phyloP scores from a whole-genome alignment of 2,797 vertebrate species.

The Vultur gryphus region DNA sequence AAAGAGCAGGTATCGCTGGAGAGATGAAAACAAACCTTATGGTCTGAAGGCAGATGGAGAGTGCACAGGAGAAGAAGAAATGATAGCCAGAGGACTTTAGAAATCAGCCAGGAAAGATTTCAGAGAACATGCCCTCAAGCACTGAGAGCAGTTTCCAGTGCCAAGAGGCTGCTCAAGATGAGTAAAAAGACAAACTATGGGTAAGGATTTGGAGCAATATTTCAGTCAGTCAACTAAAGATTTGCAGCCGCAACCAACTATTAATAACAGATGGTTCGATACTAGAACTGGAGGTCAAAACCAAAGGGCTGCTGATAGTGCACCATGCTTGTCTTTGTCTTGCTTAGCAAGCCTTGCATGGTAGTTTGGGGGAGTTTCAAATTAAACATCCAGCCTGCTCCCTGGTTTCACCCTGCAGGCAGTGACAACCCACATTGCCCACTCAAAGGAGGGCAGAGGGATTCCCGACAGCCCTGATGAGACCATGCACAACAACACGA shows the following conservation, averaged over 20 bases:
- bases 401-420: neutral
- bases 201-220: neutral
- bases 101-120: neutral
- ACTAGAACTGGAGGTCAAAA: neutral
- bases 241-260: neutral
- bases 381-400: neutral
- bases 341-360: neutral
- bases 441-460: neutral
- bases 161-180: neutral
- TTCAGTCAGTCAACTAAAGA: neutral
- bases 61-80: neutral
- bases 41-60: neutral
- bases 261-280: neutral
- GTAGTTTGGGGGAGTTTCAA: neutral
- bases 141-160: neutral
- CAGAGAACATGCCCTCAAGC: neutral
- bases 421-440: fast-evolving
- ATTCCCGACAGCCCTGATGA: fast-evolving
- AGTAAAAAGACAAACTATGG: neutral
- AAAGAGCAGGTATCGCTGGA: neutral
- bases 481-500: fast-evolving
- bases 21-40: neutral
- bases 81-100: neutral
- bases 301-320: neutral
- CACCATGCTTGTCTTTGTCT: neutral